Evolutionary conservation across 2,888 invertebrate genomes (phyloP).

Genomic region (Ectropis crepuscularia): DNA sequence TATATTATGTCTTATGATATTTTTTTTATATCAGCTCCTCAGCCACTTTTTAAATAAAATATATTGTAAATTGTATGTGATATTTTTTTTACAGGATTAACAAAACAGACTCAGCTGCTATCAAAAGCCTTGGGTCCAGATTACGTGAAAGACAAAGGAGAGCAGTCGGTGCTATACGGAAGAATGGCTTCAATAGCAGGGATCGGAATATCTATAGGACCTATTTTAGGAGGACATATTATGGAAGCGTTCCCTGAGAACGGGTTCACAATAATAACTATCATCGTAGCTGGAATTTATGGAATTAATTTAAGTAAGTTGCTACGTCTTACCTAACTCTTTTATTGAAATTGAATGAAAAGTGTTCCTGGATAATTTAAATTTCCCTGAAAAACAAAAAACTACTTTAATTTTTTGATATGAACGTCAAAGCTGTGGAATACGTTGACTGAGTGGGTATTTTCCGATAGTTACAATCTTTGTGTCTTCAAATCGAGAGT

Average conservation of each 20-base stretch:
- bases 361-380: too few relatives aligned
- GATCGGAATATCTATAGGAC: conserved; percentile 87
- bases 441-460: too few relatives aligned
- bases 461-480: too few relatives aligned
- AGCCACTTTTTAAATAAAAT: background rate
- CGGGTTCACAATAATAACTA: conserved; percentile 81
- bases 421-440: too few relatives aligned
- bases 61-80: background rate
- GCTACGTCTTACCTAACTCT: background rate
- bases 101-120: conserved; percentile 87
- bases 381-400: too few relatives aligned
- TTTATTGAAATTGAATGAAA: background rate
- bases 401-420: too few relatives aligned
- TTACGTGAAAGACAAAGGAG: conserved; percentile 64
- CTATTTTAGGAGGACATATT: conserved; percentile 86
- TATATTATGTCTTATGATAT: background rate
- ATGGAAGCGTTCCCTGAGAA: conserved; percentile 69
- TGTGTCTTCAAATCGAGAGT: too few relatives aligned
- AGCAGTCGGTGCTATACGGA: conserved; percentile 82
- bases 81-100: conserved; percentile 73
- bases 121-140: conserved; percentile 86
- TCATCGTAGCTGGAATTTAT: conserved; percentile 47
- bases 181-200: conserved; percentile 84
- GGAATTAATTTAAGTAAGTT: conserved; percentile 53
- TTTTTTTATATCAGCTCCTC: background rate